Conservation (phyloP, 64 coral and sea anemone genomes). For the Porites australiensis region DNA sequence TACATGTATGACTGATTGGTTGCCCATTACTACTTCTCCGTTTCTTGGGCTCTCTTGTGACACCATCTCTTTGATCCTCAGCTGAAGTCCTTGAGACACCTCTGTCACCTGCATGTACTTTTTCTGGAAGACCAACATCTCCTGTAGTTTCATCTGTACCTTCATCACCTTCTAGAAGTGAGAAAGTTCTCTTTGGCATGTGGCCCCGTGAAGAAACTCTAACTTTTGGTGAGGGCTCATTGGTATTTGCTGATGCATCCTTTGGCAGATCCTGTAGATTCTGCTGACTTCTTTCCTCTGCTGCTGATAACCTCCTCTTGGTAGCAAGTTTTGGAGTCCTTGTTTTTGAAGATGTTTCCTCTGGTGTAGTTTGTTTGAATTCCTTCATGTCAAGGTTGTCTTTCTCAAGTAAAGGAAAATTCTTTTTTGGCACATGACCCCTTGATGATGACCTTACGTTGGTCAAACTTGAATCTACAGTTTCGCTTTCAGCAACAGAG, state of each 20-base stretch:
- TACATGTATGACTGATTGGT: background rate
- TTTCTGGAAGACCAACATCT: background rate
- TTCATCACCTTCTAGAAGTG: conserved; percentile 39
- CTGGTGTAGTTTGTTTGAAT: background rate
- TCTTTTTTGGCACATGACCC: conserved; percentile 5
- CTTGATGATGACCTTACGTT: background rate
- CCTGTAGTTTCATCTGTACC: background rate
- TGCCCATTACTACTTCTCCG: background rate
- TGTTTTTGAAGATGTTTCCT: background rate
- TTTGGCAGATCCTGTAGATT: background rate
- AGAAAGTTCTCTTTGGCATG: conserved; percentile 66
- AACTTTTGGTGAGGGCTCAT: conserved; percentile 50
- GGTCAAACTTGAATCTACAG: background rate
- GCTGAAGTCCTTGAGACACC: background rate
- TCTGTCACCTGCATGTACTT: background rate
- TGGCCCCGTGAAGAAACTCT: conserved; percentile 62
- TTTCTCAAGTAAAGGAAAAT: conserved; percentile 6
- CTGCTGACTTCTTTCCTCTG: background rate
- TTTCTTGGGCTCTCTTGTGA: background rate
- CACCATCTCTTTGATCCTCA: background rate
- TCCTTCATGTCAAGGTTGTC: background rate
- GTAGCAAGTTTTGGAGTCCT: conserved; percentile 3
- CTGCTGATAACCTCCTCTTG: background rate
- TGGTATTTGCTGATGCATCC: background rate
- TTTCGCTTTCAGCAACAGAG: background rate